Evolutionary conservation across 2,113 vertebrate genomes (phyloP).

Genomic region (Psophia crepitans): DNA sequence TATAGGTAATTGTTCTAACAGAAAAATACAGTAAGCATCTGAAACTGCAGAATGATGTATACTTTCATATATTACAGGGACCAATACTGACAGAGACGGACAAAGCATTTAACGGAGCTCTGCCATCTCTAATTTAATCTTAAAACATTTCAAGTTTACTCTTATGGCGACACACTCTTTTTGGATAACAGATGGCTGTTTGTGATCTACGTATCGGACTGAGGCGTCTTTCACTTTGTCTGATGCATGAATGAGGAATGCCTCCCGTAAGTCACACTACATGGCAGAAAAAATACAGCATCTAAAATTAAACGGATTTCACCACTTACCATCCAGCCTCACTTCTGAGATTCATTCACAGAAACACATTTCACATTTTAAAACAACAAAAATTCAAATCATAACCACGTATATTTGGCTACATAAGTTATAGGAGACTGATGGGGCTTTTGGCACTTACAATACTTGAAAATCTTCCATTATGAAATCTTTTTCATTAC

Average conservation of each 20-base stretch:
- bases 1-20: neutral
- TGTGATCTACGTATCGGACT: neutral
- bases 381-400: neutral
- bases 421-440: neutral
- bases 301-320: conserved; percentile 11
- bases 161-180: neutral
- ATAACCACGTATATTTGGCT: neutral
- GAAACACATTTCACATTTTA: neutral
- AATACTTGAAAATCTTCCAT: neutral
- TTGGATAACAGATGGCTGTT: neutral
- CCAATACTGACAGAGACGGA: neutral
- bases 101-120: neutral
- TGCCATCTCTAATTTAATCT: neutral
- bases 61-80: neutral
- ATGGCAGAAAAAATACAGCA: neutral
- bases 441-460: neutral
- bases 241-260: neutral
- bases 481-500: neutral
- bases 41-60: neutral
- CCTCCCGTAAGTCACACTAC: neutral
- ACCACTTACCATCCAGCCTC: neutral
- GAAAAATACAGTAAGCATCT: neutral
- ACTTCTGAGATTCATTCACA: conserved; percentile 7
- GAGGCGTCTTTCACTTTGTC: conserved; percentile 3
- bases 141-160: neutral